Base-by-base conservation (phyloP, 2,888 invertebrate species). In the Germaria angustata region DNA sequence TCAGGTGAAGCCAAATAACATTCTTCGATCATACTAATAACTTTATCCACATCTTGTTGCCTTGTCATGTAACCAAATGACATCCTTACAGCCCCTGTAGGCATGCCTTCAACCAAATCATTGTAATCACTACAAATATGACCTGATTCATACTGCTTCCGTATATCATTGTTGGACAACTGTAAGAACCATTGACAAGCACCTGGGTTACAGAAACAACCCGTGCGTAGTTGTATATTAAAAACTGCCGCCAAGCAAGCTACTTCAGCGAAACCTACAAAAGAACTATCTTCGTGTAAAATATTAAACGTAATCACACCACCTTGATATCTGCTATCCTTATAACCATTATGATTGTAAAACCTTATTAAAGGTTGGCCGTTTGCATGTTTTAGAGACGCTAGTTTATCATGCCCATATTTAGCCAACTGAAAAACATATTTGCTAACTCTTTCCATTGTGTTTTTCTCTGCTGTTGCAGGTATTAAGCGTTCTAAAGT, bases 191-290 rank as follows among this genome's bases (percentile, higher is more conserved):
- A 92, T 89, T 98, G 96, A 89, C 99, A 99, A 1, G 98, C 96
- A 13, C 99, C 99, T 1, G 98, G 95, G 92, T 99, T 99, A 90
- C 99, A 99, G 90, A 98, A 98, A 89, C 99, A 99, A 0, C 99
- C 99, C 1, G 97, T 97, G 84, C 99, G 93, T 46, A 99, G 90
- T 85, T 95, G 95, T 65, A 99, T 95, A 86, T 95, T 95, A 89
- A 97, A 95, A 68, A 98, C 92, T 85, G 96, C 95, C 0, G 98
- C 96, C 92, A 99, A 94, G 87, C 97, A 96, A 87, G 96, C 94
- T 79, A 98, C 96, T 95, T 98, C 97, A 80, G 96, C 93, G 92
- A 95, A 99, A 65, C 99, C 99, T 86, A 98, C 94, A 90, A 93
- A 95, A 49, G 94, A 93, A 24, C 96, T 96, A 92, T 95, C 94